Conservation (phyloP, 2,113 vertebrate species). For the Osmerus mordax region DNA sequence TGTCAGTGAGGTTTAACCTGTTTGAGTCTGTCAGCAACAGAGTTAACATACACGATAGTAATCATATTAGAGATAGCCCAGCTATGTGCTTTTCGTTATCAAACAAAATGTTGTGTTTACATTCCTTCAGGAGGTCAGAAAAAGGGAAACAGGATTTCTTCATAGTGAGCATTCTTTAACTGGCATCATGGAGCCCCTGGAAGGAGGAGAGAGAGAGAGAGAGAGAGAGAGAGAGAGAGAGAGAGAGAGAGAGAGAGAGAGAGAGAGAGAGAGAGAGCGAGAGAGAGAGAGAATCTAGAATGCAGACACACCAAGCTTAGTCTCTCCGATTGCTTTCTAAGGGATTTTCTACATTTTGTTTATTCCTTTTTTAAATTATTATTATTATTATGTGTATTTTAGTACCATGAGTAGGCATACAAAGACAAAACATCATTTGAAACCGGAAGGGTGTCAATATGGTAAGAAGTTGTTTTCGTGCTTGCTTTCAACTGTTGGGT, state of each 20-base stretch:
- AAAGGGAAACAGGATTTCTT: conserved; percentile 57
- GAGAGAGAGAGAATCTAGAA: not conserved
- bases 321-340: too few relatives aligned
- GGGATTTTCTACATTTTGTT: not conserved
- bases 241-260: conserved; percentile 31
- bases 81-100: conserved; percentile 43
- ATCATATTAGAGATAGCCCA: conserved; percentile 29
- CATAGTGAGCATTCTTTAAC: conserved; percentile 29
- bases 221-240: not conserved
- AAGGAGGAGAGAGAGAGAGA: conserved; percentile 31
- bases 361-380: not conserved
- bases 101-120: conserved; percentile 29
- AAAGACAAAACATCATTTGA: too few relatives aligned
- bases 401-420: too few relatives aligned
- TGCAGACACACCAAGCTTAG: too few relatives aligned
- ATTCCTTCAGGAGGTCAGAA: conserved; percentile 46
- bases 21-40: too few relatives aligned
- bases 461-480: too few relatives aligned
- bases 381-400: too few relatives aligned
- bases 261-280: not conserved
- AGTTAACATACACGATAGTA: not conserved
- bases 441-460: too few relatives aligned
- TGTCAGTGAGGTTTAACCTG: too few relatives aligned
- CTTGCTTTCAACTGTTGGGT: too few relatives aligned
- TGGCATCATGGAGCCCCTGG: conserved; percentile 10